Evolutionary conservation across 2,113 vertebrate genomes (phyloP), one percentile per base, ranked within the genome.

Genomic region (Alectura lathami): DNA sequence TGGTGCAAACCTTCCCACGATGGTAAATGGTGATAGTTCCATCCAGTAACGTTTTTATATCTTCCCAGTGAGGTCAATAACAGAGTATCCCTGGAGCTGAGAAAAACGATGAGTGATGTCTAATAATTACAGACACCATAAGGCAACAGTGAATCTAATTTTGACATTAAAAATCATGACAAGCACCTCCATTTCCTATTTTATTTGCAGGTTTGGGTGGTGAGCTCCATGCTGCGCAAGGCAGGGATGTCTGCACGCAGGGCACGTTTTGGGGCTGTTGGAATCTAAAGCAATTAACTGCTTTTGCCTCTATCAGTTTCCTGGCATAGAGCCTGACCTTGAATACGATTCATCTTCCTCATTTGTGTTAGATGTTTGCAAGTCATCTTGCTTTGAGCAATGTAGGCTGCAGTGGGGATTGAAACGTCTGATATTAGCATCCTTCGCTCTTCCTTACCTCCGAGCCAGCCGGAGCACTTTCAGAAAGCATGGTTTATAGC

Each of bases 231-330:
- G 1, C 81, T 4, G 45, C 3, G 45, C 17, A 2, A 54, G 47
- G 76, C 43, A 51, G 3, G 24, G 72, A 32, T 63, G 87, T 96
- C 95, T 96, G 86, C 6, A 92, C 89, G 8, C 95, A 89, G 89
- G 89, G 82, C 94, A 94, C 84, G 89, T 96, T 92, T 78, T 74
- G 79, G 86, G 92, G 45, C 15, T 77, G 80, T 6, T 84, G 92
- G 89, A 91, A 94, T 89, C 88, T 77, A 89, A 97, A 93, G 94
- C 95, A 95, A 96, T 96, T 97, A 95, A 80, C 72, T 66, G 82
- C 81, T 94, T 79, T 73, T 82, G 83, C 90, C 94, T 95, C 89
- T 86, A 32, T 53, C 13, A 1, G 27, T 53, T 88, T 83, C 38
- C 93, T 90, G 93, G 96, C 86, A 4, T 62, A 2, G 62, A 3